Evolutionary conservation across 2,113 vertebrate genomes (phyloP).

Genomic region (Cisticola juncidis): DNA sequence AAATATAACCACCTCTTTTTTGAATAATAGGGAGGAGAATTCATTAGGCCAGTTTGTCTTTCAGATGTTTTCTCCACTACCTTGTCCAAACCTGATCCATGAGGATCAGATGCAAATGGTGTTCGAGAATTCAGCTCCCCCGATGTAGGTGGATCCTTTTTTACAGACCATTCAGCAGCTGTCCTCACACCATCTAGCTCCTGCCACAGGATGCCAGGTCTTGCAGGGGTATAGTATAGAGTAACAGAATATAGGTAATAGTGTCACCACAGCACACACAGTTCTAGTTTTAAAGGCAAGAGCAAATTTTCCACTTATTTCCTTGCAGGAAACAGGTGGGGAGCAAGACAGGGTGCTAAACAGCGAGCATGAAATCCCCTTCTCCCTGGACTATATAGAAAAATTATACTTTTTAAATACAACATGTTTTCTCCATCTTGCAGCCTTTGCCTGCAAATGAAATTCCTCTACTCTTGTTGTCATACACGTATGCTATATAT

Average conservation of each 20-base stretch:
- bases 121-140: neutral
- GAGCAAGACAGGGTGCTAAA: neutral
- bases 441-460: neutral
- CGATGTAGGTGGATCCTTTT: neutral
- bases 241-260: neutral
- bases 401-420: neutral
- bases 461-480: neutral
- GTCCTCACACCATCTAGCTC: neutral
- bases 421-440: neutral
- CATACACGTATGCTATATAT: neutral
- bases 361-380: neutral
- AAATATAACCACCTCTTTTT: neutral
- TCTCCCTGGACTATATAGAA: neutral
- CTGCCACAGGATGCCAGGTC: neutral
- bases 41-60: neutral
- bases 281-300: neutral
- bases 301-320: neutral
- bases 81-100: neutral
- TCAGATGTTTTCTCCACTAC: neutral
- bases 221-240: neutral
- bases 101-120: neutral
- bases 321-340: neutral
- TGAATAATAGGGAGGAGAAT: neutral
- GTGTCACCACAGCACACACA: neutral
- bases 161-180: neutral